Conservation (phyloP, 2,797 vertebrate species). For the Typhlichthys subterraneus region DNA sequence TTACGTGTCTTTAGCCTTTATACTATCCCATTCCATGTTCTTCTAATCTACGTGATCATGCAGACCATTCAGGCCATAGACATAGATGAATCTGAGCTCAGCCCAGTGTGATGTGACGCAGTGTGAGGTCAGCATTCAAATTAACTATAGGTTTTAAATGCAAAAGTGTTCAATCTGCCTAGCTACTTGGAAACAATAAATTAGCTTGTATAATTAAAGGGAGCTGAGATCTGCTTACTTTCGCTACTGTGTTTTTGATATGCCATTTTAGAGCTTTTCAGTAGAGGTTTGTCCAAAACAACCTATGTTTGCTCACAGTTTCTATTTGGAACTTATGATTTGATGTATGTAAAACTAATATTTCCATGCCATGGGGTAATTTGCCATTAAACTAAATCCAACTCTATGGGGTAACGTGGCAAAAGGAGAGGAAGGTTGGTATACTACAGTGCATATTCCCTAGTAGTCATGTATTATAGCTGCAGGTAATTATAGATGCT, state of each 20-base stretch:
- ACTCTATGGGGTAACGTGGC: constrained; percentile 7
- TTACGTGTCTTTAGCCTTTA: not conserved
- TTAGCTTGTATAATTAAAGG: no score
- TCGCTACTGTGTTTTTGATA: constrained; percentile 34
- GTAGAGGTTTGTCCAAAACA: constrained; percentile 71
- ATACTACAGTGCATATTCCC: constrained; percentile 3
- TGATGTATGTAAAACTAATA: constrained; percentile 65
- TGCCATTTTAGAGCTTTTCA: constrained; percentile 52
- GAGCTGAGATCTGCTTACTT: not conserved
- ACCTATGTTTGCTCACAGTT: constrained; percentile 62
- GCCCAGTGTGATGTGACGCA: not conserved
- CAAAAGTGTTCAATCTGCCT: constrained; percentile 3
- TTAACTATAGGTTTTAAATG: constrained; percentile 4
- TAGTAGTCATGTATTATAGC: constrained; percentile 15
- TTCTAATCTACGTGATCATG: not conserved
- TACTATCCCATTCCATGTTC: not conserved
- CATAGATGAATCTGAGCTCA: not conserved
- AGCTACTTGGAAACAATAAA: not conserved
- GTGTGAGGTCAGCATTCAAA: constrained; percentile 11
- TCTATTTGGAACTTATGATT: constrained; percentile 67
- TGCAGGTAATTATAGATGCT: constrained; percentile 55
- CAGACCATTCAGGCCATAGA: not conserved
- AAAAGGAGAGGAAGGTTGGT: constrained; percentile 17
- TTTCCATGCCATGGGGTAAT: constrained; percentile 31
- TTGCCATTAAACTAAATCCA: constrained; percentile 13